phyloP scores from a whole-genome alignment of 1,140 invertebrate genomes.

The Brachionus angularis region DNA sequence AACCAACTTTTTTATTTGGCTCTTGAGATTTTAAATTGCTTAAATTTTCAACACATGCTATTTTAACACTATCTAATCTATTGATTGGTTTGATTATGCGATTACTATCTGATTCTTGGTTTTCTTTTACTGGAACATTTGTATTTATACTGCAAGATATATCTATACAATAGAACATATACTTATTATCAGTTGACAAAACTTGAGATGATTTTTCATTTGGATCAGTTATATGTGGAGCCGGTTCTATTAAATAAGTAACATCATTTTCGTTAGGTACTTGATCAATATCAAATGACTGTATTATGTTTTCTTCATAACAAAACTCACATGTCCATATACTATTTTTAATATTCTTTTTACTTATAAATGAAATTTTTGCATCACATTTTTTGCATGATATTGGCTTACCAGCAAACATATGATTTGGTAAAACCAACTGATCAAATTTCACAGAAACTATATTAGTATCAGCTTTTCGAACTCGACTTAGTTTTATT shows the following conservation, averaged over 20 bases:
- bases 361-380: background rate
- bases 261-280: constrained; percentile 49
- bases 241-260: constrained; percentile 49
- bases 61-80: constrained; percentile 49
- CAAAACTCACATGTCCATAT: constrained; percentile 51
- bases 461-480: constrained; percentile 35
- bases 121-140: too few relatives aligned
- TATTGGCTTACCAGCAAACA: constrained; percentile 8
- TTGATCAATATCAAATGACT: constrained; percentile 46
- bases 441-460: background rate
- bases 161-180: constrained; percentile 51
- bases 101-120: constrained; percentile 48
- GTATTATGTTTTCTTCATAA: constrained; percentile 47
- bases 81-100: constrained; percentile 48
- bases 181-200: constrained; percentile 44
- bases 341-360: background rate
- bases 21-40: constrained; percentile 49
- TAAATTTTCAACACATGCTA: constrained; percentile 48
- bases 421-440: background rate
- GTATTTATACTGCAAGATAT: constrained; percentile 52
- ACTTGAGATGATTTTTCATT: constrained; percentile 1
- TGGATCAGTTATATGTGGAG: constrained; percentile 44
- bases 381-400: background rate
- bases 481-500: background rate
- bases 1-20: constrained; percentile 49